Percentiles rank a stretch among this genome's conserved stretches.
Evolutionary conservation across 2,113 vertebrate species (phyloP).

Genomic region (Indicator maculatus): DNA sequence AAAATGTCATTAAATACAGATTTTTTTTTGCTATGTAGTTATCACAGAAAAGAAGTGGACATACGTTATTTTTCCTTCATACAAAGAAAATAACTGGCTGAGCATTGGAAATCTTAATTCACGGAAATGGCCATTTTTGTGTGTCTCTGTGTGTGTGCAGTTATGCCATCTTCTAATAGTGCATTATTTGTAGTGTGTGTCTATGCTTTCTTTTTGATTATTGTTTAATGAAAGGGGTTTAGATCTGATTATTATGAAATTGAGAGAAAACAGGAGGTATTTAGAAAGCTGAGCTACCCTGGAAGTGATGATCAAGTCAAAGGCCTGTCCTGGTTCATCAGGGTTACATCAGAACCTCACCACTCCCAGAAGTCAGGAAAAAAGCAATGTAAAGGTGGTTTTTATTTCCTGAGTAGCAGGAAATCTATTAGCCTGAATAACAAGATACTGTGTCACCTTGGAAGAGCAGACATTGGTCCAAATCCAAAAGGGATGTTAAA

Average conservation of each 20-base stretch:
- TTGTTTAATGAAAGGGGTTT: background rate
- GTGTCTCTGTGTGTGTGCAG: background rate
- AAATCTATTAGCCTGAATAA: too few relatives aligned
- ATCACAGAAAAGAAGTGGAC: background rate
- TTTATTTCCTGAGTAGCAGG: background rate
- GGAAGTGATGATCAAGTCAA: background rate
- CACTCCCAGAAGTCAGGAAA: background rate
- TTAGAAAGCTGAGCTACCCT: background rate
- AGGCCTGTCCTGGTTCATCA: background rate
- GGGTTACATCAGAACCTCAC: background rate
- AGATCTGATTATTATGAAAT: background rate
- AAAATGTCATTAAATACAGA: background rate
- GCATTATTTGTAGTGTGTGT: background rate
- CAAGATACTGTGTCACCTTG: rapidly evolving
- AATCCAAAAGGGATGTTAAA: background rate
- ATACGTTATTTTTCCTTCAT: background rate
- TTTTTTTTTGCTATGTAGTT: background rate
- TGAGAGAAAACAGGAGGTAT: background rate
- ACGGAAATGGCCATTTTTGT: background rate
- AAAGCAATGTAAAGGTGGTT: background rate
- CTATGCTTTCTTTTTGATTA: background rate
- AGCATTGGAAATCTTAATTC: background rate
- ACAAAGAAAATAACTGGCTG: background rate
- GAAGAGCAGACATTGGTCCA: background rate
- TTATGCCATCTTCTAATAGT: background rate